These are phyloP conservation scores for Scaptomyza tumidula DNA, from an alignment of 2,888 invertebrate species.

Conservation along the genomic window DNA sequence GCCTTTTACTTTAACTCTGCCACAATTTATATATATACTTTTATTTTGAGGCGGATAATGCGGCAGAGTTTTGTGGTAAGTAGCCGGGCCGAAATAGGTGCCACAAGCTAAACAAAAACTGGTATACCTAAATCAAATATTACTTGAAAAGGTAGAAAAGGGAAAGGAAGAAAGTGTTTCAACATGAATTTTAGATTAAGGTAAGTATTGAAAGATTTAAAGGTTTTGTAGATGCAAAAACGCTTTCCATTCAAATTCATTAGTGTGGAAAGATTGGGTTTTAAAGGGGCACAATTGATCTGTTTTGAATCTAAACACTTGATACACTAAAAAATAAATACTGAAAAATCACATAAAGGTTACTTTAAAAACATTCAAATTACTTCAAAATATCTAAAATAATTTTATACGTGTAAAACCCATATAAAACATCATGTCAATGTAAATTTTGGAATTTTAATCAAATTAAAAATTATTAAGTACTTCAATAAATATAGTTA, in stretches of 20 bases:
- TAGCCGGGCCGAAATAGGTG: conserved; percentile 21
- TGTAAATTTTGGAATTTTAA: too few species aligned
- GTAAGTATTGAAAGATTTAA: not conserved
- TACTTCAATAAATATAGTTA: too few species aligned
- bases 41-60: conserved; percentile 23
- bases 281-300: too few species aligned
- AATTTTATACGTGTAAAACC: too few species aligned
- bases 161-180: not conserved
- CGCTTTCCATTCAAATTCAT: not conserved
- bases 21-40: conserved; percentile 13
- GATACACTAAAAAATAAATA: too few species aligned
- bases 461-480: too few species aligned
- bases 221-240: not conserved
- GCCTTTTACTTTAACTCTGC: conserved; percentile 2
- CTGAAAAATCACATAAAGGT: too few species aligned
- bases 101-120: conserved; percentile 7
- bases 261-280: not conserved
- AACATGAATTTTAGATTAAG: not conserved
- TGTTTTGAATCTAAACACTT: too few species aligned
- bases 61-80: conserved; percentile 24
- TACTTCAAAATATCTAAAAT: too few species aligned
- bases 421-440: too few species aligned
- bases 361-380: too few species aligned
- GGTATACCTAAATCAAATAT: conserved; percentile 36
- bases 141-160: not conserved